A percentile compares a stretch with the other conserved stretches of the same genome.
These are phyloP conservation scores for Branchinecta sandiegonensis DNA, from an alignment of 2,888 invertebrate species.

Conservation along the genomic window DNA sequence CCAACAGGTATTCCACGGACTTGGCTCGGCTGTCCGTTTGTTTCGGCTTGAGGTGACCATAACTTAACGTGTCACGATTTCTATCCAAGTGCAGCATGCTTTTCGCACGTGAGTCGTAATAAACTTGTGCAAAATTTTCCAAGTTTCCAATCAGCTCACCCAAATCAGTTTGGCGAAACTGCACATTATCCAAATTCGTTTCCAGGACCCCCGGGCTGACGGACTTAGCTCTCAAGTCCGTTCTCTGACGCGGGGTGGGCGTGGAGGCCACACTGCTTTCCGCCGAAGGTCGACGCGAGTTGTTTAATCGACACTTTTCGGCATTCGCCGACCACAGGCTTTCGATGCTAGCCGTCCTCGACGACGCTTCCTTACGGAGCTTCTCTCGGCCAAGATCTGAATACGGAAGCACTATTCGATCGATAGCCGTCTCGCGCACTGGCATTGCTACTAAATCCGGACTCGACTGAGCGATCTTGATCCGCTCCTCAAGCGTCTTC, in stretches of 20 bases:
- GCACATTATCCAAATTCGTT: slow-evolving; percentile 22
- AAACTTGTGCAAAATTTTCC: slow-evolving; percentile 17
- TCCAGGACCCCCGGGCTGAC: slow-evolving; percentile 20
- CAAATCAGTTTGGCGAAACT: slow-evolving; percentile 21
- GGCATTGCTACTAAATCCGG: slow-evolving; percentile 21
- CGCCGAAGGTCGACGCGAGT: slow-evolving; percentile 15
- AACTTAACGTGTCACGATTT: not conserved
- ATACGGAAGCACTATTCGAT: not conserved
- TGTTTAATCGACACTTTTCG: too few species aligned
- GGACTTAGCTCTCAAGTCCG: not conserved
- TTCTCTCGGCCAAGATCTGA: not conserved
- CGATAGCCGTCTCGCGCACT: not conserved
- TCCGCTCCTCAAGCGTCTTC: slow-evolving; percentile 20
- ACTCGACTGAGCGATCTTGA: slow-evolving; percentile 20
- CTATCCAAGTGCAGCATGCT: slow-evolving; percentile 23
- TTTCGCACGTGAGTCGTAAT: slow-evolving; percentile 19
- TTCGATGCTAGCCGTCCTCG: not conserved
- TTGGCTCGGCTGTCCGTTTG: slow-evolving; percentile 40
- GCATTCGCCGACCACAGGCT: not conserved
- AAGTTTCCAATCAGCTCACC: slow-evolving; percentile 23
- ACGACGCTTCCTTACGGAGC: not conserved
- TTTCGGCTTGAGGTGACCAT: not conserved
- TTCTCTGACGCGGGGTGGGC: too few species aligned
- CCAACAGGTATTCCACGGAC: slow-evolving; percentile 88
- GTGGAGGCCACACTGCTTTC: too few species aligned